A percentile compares a stretch with the other conserved stretches of the same genome.
These are phyloP conservation scores for Hemistola chrysoprasaria DNA, from an alignment of 2,888 invertebrate genomes.

Conservation along the genomic window DNA sequence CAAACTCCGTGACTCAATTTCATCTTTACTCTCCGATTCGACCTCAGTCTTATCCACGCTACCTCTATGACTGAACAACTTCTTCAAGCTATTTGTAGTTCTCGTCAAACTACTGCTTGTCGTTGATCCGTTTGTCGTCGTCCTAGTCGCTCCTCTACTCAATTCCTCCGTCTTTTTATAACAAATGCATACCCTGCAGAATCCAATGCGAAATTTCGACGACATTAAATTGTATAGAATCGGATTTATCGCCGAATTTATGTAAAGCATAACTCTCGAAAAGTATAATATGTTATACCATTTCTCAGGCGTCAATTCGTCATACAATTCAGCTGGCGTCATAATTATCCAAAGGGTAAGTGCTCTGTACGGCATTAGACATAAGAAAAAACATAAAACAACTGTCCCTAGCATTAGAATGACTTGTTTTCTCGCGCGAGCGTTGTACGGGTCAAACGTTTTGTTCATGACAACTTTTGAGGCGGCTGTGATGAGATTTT, in stretches of 20 bases:
- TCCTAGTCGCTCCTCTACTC: constrained; percentile 69
- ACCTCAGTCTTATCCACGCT: constrained; percentile 66
- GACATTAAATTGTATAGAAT: constrained; percentile 96
- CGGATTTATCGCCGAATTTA: constrained; percentile 95
- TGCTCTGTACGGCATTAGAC: constrained; percentile 92
- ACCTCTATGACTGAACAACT: constrained; percentile 69
- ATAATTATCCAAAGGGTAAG: constrained; percentile 92
- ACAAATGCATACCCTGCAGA: constrained; percentile 85
- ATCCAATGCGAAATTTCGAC: constrained; percentile 93
- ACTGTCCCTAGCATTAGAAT: constrained; percentile 94
- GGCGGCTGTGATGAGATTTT: constrained; percentile 88
- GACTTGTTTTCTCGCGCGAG: constrained; percentile 90
- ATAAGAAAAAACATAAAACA: constrained; percentile 93
- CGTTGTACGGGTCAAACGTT: constrained; percentile 86
- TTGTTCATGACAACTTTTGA: constrained; percentile 86
- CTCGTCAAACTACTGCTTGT: constrained; percentile 83
- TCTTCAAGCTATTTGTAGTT: constrained; percentile 82
- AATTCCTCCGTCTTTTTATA: constrained; percentile 69
- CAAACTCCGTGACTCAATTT: constrained; percentile 44
- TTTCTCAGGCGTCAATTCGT: constrained; percentile 87
- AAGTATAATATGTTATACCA: constrained; percentile 93
- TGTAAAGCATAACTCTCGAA: constrained; percentile 92
- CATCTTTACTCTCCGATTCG: constrained; percentile 57
- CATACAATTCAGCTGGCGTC: constrained; percentile 86
- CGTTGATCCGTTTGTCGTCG: constrained; percentile 83